Percentiles rank a stretch among this genome's conserved stretches.
These are phyloP conservation scores for Tetropium fuscum DNA, from an alignment of 2,888 invertebrate species.

Conservation along the genomic window DNA sequence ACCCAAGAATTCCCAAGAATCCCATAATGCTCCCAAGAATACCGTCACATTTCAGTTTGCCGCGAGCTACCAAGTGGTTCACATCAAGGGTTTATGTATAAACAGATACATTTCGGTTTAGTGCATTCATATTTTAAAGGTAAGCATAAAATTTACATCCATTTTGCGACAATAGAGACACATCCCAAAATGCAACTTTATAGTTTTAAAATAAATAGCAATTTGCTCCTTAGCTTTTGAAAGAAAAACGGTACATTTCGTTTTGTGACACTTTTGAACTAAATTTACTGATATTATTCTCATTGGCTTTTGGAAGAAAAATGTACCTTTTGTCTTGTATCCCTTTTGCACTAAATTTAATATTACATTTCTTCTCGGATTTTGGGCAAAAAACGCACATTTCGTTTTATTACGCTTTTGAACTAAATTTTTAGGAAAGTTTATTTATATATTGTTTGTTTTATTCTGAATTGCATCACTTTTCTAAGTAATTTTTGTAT, in stretches of 20 bases:
- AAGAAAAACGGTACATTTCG: not conserved
- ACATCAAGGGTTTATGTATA: not conserved
- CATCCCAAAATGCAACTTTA: not conserved
- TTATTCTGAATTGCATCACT: not conserved
- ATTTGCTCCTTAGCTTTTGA: not conserved
- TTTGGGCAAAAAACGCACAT: not conserved
- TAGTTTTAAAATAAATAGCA: not conserved
- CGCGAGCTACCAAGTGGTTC: not conserved
- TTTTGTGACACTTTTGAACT: constrained; percentile 1
- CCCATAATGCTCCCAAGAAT: not conserved
- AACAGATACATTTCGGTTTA: not conserved
- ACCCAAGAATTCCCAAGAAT: no score
- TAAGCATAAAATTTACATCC: not conserved
- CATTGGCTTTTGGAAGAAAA: no score
- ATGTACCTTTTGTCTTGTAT: no score
- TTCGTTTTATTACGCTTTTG: constrained; percentile 1
- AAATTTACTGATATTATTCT: no score
- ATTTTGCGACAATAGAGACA: not conserved
- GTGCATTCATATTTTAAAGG: not conserved
- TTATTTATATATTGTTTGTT: not conserved
- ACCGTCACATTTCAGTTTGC: not conserved
- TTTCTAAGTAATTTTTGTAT: not conserved
- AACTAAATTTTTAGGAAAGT: not conserved
- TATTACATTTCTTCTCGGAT: not conserved
- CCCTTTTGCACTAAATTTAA: not conserved